These are phyloP conservation scores for Metacarcinus magister DNA, from an alignment of 2,888 invertebrate species.

Conservation along the genomic window DNA sequence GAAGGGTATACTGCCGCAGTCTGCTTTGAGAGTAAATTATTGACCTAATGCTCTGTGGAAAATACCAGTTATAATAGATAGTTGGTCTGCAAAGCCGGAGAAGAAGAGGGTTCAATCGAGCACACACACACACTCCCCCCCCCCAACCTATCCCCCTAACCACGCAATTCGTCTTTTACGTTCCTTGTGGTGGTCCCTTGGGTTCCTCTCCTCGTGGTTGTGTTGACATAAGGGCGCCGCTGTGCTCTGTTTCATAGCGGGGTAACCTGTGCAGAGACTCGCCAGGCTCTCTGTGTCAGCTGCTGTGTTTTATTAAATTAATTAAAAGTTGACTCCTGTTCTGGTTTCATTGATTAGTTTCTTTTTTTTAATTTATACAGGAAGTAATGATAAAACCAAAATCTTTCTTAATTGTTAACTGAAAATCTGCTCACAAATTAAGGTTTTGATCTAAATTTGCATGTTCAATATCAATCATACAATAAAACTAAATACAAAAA, in stretches of 20 bases:
- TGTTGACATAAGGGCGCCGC: background rate
- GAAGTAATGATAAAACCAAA: background rate
- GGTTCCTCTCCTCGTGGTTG: background rate
- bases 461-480: no score
- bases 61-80: conserved; percentile 64
- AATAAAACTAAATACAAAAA: background rate
- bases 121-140: background rate
- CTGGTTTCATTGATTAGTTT: background rate
- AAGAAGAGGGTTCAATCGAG: conserved; percentile 30
- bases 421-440: background rate
- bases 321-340: background rate
- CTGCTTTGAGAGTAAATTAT: conserved; percentile 69
- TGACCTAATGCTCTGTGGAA: conserved; percentile 67
- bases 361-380: background rate
- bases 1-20: conserved; percentile 69
- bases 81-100: conserved; percentile 68
- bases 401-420: background rate
- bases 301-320: background rate
- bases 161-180: background rate
- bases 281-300: background rate
- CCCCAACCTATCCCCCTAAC: background rate
- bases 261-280: background rate
- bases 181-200: background rate
- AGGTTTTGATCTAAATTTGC: background rate
- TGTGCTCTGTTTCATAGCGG: background rate